These are phyloP conservation scores for Orthonyx spaldingii DNA, from an alignment of 2,113 vertebrate species.

Conservation along the genomic window DNA sequence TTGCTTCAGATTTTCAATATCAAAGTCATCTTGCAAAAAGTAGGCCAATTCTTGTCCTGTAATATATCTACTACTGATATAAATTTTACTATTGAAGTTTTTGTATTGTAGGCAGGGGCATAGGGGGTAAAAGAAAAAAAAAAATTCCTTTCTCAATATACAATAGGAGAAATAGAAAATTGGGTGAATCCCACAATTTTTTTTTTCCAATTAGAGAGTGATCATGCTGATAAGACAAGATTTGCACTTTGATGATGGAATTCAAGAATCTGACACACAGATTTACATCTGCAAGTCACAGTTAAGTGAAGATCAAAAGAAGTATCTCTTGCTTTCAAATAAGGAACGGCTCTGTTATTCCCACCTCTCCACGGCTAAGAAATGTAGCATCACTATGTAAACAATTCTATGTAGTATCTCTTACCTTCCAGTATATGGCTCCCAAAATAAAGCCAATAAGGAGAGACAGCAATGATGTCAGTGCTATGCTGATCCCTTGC, in stretches of 20 bases:
- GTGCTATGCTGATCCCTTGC: constrained; percentile 73
- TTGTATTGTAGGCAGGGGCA: background rate
- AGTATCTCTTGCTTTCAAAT: background rate
- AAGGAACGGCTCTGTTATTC: background rate
- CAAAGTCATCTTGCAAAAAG: background rate
- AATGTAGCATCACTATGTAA: background rate
- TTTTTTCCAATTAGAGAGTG: background rate
- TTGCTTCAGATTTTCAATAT: background rate
- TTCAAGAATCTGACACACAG: background rate
- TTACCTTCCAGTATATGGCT: constrained; percentile 80
- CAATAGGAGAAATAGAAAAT: background rate
- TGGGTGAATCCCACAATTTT: background rate
- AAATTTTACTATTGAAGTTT: background rate
- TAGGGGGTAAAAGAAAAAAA: background rate
- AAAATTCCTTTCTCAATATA: background rate
- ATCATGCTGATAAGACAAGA: background rate
- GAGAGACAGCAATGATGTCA: constrained; percentile 72
- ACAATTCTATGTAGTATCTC: background rate
- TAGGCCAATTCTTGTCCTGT: background rate
- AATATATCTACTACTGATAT: background rate
- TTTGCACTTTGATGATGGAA: background rate
- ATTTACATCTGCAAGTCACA: background rate
- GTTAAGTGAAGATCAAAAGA: background rate
- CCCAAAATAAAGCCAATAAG: constrained; percentile 76
- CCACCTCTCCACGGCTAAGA: background rate